phyloP scores from a whole-genome alignment of 2,113 vertebrate genomes.

The Alectura lathami region DNA sequence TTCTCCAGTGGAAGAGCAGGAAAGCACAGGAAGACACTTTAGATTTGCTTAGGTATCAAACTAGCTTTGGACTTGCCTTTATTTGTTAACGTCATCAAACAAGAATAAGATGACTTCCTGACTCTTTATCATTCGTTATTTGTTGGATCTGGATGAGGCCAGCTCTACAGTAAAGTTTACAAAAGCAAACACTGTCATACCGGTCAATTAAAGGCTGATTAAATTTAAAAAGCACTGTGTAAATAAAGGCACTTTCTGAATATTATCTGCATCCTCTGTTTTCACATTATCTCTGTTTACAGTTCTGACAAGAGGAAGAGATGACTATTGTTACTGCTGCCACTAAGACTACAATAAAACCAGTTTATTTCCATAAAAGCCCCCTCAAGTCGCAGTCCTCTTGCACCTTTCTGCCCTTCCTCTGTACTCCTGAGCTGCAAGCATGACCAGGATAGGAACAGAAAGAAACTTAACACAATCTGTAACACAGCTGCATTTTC shows the following conservation, averaged over 20 bases:
- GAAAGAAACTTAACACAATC: background rate
- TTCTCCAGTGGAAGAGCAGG: background rate
- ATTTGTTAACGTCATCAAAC: background rate
- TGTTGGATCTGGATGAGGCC: background rate
- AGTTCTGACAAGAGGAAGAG: background rate
- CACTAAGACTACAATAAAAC: background rate
- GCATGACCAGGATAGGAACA: background rate
- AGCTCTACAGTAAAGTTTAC: background rate
- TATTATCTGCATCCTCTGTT: background rate
- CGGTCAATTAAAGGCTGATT: background rate
- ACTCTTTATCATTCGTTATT: background rate
- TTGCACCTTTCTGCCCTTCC: background rate
- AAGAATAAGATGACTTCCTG: background rate
- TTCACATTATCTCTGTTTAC: background rate
- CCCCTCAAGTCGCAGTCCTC: background rate
- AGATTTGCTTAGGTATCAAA: background rate
- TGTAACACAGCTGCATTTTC: background rate
- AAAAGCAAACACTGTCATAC: background rate
- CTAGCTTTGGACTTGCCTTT: background rate
- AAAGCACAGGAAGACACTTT: background rate
- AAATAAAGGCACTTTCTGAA: conserved; percentile 10
- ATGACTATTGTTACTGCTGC: background rate
- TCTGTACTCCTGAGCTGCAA: background rate
- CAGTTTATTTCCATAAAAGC: background rate
- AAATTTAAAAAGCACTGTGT: background rate